Evolutionary conservation across 2,113 vertebrate species (phyloP).

Genomic region (Cercocebus atys): DNA sequence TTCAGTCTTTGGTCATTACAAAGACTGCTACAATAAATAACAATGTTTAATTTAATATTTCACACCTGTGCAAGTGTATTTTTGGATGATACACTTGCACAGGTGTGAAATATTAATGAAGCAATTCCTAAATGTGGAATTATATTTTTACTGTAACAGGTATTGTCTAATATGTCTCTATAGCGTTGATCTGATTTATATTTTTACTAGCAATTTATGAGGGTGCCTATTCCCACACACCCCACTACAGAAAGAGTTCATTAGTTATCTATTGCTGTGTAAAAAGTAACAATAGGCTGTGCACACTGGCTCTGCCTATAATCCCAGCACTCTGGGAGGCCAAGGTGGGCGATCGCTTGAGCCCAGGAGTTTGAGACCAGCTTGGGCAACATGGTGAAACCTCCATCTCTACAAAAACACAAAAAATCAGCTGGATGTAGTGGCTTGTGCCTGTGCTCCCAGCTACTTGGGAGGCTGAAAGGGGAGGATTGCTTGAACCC

Average conservation of each 20-base stretch:
- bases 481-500: too few species aligned
- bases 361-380: too few species aligned
- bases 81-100: background rate
- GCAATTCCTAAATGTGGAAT: conserved; percentile 21
- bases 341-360: too few species aligned
- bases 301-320: too few species aligned
- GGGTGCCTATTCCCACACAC: background rate
- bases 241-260: background rate
- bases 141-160: conserved; percentile 22
- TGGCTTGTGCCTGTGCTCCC: too few species aligned
- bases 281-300: background rate
- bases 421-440: too few species aligned
- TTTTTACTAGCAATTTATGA: background rate
- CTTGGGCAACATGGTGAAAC: too few species aligned
- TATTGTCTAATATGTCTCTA: background rate
- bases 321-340: too few species aligned
- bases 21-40: conserved; percentile 27
- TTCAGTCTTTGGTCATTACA: conserved; percentile 6
- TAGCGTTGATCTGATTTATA: conserved; percentile 7
- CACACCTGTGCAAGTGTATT: conserved; percentile 2
- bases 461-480: too few species aligned
- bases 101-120: too few species aligned
- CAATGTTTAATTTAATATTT: conserved; percentile 54
- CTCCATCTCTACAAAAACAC: too few species aligned
- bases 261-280: conserved; percentile 35